Percentiles rank a stretch among this genome's conserved stretches.
Conservation (phyloP, 2,888 invertebrate genomes). For the Digitonthophagus gazella region DNA sequence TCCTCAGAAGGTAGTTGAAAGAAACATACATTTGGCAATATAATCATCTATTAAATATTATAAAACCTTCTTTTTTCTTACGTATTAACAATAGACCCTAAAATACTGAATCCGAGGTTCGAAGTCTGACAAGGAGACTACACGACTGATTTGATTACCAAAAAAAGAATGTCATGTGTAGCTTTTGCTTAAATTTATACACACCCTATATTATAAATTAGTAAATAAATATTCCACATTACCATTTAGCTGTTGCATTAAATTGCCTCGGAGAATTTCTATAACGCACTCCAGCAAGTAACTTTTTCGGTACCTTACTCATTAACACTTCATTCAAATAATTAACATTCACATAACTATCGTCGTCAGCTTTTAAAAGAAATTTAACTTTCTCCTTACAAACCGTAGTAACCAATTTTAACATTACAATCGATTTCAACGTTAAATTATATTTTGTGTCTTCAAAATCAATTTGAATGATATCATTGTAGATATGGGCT, state of each 20-base stretch:
- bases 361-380: constrained; percentile 83
- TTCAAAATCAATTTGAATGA: constrained; percentile 79
- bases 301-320: constrained; percentile 45
- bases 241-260: neutral
- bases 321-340: constrained; percentile 54
- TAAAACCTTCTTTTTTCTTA: too few relatives aligned
- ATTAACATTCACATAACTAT: constrained; percentile 80
- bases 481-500: constrained; percentile 66
- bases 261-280: neutral
- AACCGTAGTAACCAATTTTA: constrained; percentile 74
- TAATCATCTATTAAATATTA: too few relatives aligned
- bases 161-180: too few relatives aligned
- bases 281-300: constrained; percentile 63
- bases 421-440: constrained; percentile 78
- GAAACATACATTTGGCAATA: too few relatives aligned
- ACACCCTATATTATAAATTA: too few relatives aligned
- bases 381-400: constrained; percentile 60
- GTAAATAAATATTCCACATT: too few relatives aligned
- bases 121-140: too few relatives aligned
- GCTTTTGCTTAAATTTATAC: too few relatives aligned
- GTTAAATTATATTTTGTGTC: constrained; percentile 87
- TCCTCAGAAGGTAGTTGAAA: too few relatives aligned
- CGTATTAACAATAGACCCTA: too few relatives aligned
- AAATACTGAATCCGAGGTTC: too few relatives aligned
- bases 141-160: too few relatives aligned